phyloP scores from a whole-genome alignment of 2,888 invertebrate genomes.

The Zeuzera pyrina region DNA sequence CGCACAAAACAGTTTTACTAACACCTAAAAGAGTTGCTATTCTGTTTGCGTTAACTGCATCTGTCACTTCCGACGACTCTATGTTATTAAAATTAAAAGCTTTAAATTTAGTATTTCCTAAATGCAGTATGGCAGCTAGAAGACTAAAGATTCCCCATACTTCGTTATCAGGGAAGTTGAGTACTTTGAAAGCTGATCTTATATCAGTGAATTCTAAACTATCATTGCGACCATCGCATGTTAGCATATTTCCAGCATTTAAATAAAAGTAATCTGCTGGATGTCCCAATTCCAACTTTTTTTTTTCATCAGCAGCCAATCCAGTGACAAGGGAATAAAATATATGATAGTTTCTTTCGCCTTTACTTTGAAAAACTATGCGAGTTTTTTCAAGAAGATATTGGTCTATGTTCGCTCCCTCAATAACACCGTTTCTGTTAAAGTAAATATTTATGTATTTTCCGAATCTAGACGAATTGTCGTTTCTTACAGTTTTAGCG shows the following conservation, averaged over 20 bases:
- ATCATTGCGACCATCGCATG: constrained; percentile 89
- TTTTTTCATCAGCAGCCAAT: constrained; percentile 83
- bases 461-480: constrained; percentile 96
- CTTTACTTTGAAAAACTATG: constrained; percentile 89
- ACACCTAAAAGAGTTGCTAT: constrained; percentile 83
- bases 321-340: constrained; percentile 94
- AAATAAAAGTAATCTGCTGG: constrained; percentile 86
- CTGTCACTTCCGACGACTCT: constrained; percentile 89
- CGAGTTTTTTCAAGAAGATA: constrained; percentile 96
- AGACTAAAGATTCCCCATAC: constrained; percentile 89
- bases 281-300: constrained; percentile 80
- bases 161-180: constrained; percentile 89
- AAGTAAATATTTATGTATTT: constrained; percentile 96
- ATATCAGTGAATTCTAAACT: constrained; percentile 89
- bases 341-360: constrained; percentile 96
- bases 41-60: constrained; percentile 77
- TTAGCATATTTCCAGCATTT: constrained; percentile 82
- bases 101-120: constrained; percentile 92
- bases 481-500: constrained; percentile 95
- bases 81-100: constrained; percentile 83
- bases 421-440: constrained; percentile 85
- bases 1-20: constrained; percentile 77
- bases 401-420: constrained; percentile 95
- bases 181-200: constrained; percentile 92
- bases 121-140: constrained; percentile 89